Evolutionary conservation across 1,140 invertebrate genomes (phyloP).

Genomic region (Drosophila nasuta): DNA sequence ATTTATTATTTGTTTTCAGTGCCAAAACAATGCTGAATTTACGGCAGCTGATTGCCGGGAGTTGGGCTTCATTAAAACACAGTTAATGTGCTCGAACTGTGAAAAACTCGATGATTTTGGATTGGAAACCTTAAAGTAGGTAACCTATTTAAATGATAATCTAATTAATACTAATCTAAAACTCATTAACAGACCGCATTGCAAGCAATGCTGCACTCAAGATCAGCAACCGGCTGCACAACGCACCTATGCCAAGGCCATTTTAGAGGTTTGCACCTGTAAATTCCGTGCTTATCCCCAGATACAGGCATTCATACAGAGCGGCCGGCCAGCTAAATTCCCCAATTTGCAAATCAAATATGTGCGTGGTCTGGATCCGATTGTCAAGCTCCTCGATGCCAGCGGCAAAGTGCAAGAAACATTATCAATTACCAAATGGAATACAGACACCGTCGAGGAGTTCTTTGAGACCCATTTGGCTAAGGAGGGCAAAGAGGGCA

Average conservation of each 20-base stretch:
- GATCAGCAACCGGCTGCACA: conserved; percentile 90
- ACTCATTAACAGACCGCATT: conserved; percentile 87
- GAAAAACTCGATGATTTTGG: conserved; percentile 92
- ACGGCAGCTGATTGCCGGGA: conserved; percentile 89
- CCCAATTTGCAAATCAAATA: conserved; percentile 96
- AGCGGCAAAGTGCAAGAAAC: conserved; percentile 93
- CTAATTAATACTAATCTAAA: background rate
- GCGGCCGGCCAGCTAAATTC: conserved; percentile 93
- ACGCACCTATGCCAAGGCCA: conserved; percentile 91
- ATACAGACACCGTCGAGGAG: conserved; percentile 97
- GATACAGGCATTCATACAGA: conserved; percentile 97
- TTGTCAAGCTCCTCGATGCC: conserved; percentile 95
- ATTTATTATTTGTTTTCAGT: conserved; percentile 22
- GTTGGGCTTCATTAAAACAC: conserved; percentile 94
- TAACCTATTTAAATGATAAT: conserved; percentile 5
- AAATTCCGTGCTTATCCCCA: conserved; percentile 98
- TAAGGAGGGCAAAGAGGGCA: conserved; percentile 57
- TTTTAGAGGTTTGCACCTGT: conserved; percentile 96
- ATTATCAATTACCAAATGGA: conserved; percentile 98
- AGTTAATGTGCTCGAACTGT: conserved; percentile 95
- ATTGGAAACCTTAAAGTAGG: conserved; percentile 88
- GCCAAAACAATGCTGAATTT: conserved; percentile 54
- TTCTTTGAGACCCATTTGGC: conserved; percentile 94
- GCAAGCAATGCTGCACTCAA: conserved; percentile 90
- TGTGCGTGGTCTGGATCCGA: conserved; percentile 95